Percentiles rank a stretch among this genome's conserved stretches.
Conservation (phyloP, 2,888 invertebrate species). For the Limnephilus marmoratus region DNA sequence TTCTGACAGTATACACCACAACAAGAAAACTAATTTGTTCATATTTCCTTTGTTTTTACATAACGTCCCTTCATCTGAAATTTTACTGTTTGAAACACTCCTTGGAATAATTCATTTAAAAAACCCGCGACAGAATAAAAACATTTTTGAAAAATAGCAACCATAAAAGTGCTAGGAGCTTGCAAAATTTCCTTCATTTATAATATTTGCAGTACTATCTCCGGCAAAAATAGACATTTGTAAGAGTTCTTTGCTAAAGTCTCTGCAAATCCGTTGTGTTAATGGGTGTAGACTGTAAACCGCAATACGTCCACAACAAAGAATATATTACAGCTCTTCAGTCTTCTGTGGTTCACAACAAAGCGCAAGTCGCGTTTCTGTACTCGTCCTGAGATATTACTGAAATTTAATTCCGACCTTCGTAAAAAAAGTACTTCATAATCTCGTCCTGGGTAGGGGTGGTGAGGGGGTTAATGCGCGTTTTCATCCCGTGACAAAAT, state of each 20-base stretch:
- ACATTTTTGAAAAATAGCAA: neutral
- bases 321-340: too few species aligned
- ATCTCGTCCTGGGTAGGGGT: neutral
- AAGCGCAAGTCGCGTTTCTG: neutral
- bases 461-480: neutral
- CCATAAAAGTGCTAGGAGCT: neutral
- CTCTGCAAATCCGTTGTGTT: neutral
- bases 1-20: too few species aligned
- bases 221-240: neutral
- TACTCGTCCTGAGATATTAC: neutral
- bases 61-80: neutral
- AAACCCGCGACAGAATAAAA: neutral
- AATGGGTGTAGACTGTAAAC: neutral
- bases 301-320: neutral
- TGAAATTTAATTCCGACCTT: neutral
- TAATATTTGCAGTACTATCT: neutral
- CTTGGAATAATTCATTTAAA: neutral
- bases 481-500: too few species aligned
- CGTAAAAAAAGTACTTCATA: neutral
- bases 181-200: neutral
- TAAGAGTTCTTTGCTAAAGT: neutral
- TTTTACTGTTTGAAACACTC: neutral
- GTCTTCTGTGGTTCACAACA: neutral
- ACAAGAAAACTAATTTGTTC: neutral
- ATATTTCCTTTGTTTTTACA: neutral